Percentiles rank a stretch among this genome's conserved stretches.
Conservation (phyloP, 2,113 vertebrate genomes). For the Malurus elegans region DNA sequence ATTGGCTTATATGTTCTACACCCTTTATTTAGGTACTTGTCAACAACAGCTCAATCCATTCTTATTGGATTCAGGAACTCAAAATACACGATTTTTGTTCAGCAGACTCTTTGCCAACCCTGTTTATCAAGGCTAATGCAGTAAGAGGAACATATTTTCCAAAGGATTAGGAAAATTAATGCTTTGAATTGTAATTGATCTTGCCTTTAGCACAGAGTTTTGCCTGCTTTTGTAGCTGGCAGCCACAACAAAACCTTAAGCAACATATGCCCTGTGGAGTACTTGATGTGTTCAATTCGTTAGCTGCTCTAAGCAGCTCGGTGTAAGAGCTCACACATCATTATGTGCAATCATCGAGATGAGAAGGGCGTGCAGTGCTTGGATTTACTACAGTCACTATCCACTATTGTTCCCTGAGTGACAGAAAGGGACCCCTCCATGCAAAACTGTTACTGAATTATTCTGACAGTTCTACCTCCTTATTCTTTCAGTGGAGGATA, state of each 20-base stretch:
- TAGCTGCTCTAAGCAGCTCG: not conserved
- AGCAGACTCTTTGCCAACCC: not conserved
- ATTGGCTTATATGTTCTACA: conserved; percentile 28
- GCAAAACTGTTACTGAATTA: not conserved
- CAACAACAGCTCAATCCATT: conserved; percentile 19
- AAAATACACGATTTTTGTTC: conserved; percentile 33
- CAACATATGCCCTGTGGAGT: not conserved
- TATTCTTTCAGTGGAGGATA: not conserved
- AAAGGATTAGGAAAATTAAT: conserved; percentile 19
- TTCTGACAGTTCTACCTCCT: not conserved
- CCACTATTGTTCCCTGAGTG: not conserved
- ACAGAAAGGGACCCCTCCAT: not conserved
- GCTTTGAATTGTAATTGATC: conserved; percentile 19
- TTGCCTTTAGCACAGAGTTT: not conserved
- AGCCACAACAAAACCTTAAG: conserved; percentile 7
- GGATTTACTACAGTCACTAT: not conserved
- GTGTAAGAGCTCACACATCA: not conserved
- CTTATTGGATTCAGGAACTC: conserved; percentile 50
- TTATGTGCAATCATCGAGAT: not conserved
- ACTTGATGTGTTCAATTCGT: not conserved
- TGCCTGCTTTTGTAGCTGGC: not conserved
- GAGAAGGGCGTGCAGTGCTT: not conserved
- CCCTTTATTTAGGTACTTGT: conserved; percentile 51
- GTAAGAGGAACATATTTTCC: conserved; percentile 24
- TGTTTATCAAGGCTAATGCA: not conserved